phyloP scores from a whole-genome alignment of 2,797 vertebrate genomes.

The Salarias fasciatus region DNA sequence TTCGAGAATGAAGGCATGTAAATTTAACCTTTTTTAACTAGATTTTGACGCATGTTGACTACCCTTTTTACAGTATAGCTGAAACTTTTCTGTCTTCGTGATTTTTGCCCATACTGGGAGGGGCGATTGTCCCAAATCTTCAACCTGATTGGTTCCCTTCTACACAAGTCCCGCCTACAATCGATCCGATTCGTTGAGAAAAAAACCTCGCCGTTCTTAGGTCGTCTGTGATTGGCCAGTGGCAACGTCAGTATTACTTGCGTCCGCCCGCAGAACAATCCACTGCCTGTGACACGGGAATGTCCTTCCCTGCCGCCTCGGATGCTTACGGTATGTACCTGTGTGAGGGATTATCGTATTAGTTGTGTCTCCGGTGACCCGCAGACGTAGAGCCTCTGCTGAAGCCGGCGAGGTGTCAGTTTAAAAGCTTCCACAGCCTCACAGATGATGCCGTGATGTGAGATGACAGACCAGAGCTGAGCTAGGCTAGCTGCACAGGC shows the following conservation, averaged over 20 bases:
- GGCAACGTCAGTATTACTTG: constrained; percentile 9
- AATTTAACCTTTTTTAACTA: too few species aligned
- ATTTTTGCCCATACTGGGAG: not conserved
- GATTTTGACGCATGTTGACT: too few species aligned
- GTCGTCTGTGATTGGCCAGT: constrained; percentile 47
- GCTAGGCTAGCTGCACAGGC: constrained; percentile 53
- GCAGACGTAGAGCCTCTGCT: not conserved
- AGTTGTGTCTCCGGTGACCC: constrained; percentile 16
- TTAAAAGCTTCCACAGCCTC: not conserved
- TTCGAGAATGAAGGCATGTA: too few species aligned
- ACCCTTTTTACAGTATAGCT: too few species aligned
- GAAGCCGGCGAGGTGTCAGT: constrained; percentile 17
- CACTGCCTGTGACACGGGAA: constrained; percentile 62
- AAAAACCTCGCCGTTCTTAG: too few species aligned
- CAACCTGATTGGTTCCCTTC: constrained; percentile 49
- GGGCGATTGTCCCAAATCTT: constrained; percentile 14
- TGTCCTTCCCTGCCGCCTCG: constrained; percentile 73
- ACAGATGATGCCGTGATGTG: constrained; percentile 37
- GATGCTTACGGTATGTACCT: constrained; percentile 58
- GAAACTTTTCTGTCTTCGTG: too few species aligned
- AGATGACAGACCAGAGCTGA: constrained; percentile 48
- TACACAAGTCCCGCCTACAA: too few species aligned
- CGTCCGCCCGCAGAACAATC: constrained; percentile 58
- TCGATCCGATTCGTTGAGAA: too few species aligned
- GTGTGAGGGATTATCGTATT: constrained; percentile 40